Conservation (phyloP, 2,113 vertebrate genomes). For the Mobula hypostoma region DNA sequence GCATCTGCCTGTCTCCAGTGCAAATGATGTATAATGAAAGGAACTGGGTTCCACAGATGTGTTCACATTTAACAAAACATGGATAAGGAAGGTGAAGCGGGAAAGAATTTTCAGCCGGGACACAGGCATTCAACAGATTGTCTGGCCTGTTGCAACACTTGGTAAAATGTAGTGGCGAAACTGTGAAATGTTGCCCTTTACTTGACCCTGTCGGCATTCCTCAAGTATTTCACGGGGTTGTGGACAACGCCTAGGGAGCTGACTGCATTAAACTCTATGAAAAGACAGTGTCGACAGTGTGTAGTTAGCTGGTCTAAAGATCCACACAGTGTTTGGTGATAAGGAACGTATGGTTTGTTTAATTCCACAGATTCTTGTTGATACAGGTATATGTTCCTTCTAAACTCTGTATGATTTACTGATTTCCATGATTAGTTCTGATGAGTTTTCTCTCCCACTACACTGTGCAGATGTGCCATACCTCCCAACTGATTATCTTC, state of each 20-base stretch:
- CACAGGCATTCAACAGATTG: not conserved
- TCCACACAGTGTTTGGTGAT: not conserved
- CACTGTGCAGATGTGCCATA: not conserved
- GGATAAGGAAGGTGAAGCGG: not conserved
- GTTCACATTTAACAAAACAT: not conserved
- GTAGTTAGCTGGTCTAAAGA: not conserved
- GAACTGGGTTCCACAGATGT: not conserved
- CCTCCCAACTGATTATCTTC: not conserved
- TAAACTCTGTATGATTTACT: not conserved
- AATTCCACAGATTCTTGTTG: not conserved
- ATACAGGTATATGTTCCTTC: not conserved
- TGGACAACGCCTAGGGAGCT: not conserved
- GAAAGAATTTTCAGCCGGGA: not conserved
- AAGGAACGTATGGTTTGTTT: not conserved
- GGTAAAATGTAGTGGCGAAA: not conserved
- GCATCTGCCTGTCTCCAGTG: too few relatives aligned
- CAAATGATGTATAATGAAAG: not conserved
- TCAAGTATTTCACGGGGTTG: not conserved
- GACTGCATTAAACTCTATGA: not conserved
- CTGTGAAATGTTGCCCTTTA: not conserved
- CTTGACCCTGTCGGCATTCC: constrained; percentile 8
- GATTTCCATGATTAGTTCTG: not conserved
- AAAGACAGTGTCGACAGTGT: not conserved
- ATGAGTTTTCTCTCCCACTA: not conserved
- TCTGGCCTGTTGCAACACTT: not conserved